phyloP scores from a whole-genome alignment of 2,888 invertebrate species.

The Megaustenia siamemsis region DNA sequence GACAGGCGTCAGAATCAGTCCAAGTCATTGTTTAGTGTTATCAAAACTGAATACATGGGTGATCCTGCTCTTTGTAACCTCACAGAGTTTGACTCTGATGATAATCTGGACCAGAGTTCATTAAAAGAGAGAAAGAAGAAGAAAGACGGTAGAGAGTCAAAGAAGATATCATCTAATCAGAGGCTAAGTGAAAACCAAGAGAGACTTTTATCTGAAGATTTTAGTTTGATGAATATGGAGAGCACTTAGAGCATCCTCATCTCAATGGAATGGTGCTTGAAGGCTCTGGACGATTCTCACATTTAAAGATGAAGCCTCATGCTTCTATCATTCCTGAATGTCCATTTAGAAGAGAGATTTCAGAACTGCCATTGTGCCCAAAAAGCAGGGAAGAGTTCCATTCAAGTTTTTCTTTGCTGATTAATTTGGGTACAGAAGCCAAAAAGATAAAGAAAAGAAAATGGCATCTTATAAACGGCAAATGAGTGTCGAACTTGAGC shows the following conservation, averaged over 20 bases:
- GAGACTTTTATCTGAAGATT: constrained; percentile 66
- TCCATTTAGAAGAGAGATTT: constrained; percentile 52
- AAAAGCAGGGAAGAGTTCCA: constrained; percentile 73
- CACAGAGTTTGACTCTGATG: constrained; percentile 72
- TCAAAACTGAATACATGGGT: constrained; percentile 68
- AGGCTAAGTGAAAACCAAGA: constrained; percentile 65
- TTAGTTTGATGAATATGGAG: constrained; percentile 42
- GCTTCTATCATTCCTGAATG: constrained; percentile 43
- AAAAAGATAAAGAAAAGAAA: constrained; percentile 73
- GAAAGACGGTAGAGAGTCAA: constrained; percentile 65
- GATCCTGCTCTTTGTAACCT: constrained; percentile 67
- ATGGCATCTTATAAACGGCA: constrained; percentile 70
- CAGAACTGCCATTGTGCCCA: constrained; percentile 64
- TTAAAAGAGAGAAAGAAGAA: constrained; percentile 65
- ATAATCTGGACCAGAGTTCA: constrained; percentile 66
- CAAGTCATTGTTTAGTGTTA: constrained; percentile 61
- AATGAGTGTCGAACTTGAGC: constrained; percentile 89
- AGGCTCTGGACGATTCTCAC: constrained; percentile 65
- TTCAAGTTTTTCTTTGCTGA: constrained; percentile 87
- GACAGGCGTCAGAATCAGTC: constrained; percentile 58
- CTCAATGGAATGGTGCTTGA: constrained; percentile 63
- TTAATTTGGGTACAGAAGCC: constrained; percentile 84
- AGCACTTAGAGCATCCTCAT: constrained; percentile 61
- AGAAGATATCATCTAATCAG: constrained; percentile 66
- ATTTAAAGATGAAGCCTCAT: constrained; percentile 45